Base-by-base conservation (phyloP, 2,113 vertebrate genomes). In the Plectropomus leopardus region DNA sequence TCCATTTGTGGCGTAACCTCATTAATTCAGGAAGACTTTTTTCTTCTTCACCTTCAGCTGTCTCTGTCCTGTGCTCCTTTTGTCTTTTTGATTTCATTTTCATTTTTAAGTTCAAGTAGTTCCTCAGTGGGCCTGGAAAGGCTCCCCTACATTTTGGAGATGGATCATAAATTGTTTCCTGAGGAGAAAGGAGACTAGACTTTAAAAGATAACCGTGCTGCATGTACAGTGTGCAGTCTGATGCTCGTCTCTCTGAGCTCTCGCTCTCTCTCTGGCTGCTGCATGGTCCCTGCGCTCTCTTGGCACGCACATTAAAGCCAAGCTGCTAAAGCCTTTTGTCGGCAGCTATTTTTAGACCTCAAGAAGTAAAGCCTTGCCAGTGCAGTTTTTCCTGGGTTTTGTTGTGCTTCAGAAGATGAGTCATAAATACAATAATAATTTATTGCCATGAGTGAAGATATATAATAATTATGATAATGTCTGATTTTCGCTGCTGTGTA, bases 321-420 rank as follows among this genome's bases (percentile, higher is more conserved):
- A 73, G 71, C 81, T 86, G 72, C 84, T 76, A 61, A 69, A 87
- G 84, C 80, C 84, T 84, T 88, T 86, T 88, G 86, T 89, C 32
- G 1, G 64, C 55, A 17, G 82, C 87, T 92, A 92, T 92, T 90
- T 91, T 89, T 91, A 93, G 87, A 81, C 10, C 45, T 3, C 61
- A 87, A 78, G 58, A 73, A 89, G 79, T 66, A 76, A 88, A 61
- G 51, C 61, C 24, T 54, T 82, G 76, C 58, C 64, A 47, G 63
- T 28, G 48, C n/a, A 0, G 32, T 24, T 16, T 42, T 23, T 42
- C 9, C 58, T 54, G 28, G 6, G 14, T 60, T 77, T 47, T 34
- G 36, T 60, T 76, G 11, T 3, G 32, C 13, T 66, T 74, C 24
- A 47, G 17, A 71, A 78, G 44, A 77, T 14, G 8, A 80, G 36